phyloP scores from a whole-genome alignment of 2,797 vertebrate genomes.

The Fistularia commersonii region DNA sequence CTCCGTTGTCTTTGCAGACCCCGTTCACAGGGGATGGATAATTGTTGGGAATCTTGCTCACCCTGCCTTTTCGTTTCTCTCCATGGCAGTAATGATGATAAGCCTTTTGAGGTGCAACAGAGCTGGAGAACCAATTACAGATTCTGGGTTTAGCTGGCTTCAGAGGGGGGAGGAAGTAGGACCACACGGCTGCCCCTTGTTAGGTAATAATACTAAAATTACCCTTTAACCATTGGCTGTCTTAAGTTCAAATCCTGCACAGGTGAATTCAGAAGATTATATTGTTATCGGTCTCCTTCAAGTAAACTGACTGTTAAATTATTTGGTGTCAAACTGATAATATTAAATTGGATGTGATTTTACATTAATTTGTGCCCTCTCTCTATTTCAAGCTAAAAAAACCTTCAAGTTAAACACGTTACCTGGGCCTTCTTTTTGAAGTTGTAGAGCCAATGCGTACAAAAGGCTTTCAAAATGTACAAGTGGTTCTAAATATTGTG shows the following conservation, averaged over 20 bases:
- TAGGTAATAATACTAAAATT: slow-evolving; percentile 42
- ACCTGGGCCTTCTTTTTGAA: slow-evolving; percentile 44
- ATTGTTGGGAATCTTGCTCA: slow-evolving; percentile 57
- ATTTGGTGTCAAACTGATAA: slow-evolving; percentile 20
- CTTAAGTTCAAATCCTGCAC: slow-evolving; percentile 9
- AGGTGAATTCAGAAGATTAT: slow-evolving; percentile 27
- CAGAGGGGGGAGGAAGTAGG: slow-evolving; percentile 23
- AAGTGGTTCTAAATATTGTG: slow-evolving; percentile 58
- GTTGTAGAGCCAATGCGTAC: slow-evolving; percentile 57
- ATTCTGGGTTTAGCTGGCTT: slow-evolving; percentile 39
- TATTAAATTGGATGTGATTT: slow-evolving; percentile 33
- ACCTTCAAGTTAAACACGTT: slow-evolving; percentile 63
- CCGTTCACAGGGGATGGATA: slow-evolving; percentile 50
- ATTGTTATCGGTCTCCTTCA: slow-evolving; percentile 29
- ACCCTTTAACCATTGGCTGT: slow-evolving; percentile 15
- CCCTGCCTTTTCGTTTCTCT: slow-evolving; percentile 35
- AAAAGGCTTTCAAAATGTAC: slow-evolving; percentile 44
- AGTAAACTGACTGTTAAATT: slow-evolving; percentile 23
- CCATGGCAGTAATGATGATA: slow-evolving; percentile 56
- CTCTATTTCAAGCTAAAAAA: slow-evolving; percentile 52
- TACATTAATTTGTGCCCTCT: slow-evolving; percentile 21
- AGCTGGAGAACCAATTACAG: slow-evolving; percentile 60
- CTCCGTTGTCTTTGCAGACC: slow-evolving; percentile 43
- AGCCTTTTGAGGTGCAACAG: slow-evolving; percentile 60
- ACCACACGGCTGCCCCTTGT: slow-evolving; percentile 40